phyloP scores from a whole-genome alignment of 2,113 vertebrate species.

The Heptranchias perlo region DNA sequence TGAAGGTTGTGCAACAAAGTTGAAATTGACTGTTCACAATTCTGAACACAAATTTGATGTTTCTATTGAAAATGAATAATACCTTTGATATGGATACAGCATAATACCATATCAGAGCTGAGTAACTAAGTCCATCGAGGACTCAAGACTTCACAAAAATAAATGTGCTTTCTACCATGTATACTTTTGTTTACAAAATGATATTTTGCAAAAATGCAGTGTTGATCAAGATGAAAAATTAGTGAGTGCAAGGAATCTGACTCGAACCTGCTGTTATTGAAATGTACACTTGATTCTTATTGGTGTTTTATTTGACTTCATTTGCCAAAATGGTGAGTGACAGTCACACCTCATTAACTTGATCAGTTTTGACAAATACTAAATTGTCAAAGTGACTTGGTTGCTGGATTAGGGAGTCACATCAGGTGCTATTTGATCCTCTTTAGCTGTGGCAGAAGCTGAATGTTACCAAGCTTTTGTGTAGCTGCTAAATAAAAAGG shows the following conservation, averaged over 20 bases:
- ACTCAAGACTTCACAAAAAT: not conserved
- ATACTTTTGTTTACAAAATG: too few species aligned
- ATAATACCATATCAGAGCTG: not conserved
- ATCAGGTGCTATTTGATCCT: conserved; percentile 11
- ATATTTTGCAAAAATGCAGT: not conserved
- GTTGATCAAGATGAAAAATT: not conserved
- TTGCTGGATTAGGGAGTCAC: conserved; percentile 18
- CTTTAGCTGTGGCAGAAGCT: not conserved
- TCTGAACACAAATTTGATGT: not conserved
- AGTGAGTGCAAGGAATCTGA: not conserved
- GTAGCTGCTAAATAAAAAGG: not conserved
- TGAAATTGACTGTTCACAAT: not conserved
- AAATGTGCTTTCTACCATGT: not conserved
- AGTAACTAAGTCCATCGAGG: not conserved
- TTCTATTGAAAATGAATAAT: not conserved
- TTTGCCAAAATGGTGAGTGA: not conserved
- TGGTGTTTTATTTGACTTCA: not conserved
- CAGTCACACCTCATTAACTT: conserved; percentile 23
- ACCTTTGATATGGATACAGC: not conserved
- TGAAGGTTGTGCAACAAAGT: not conserved
- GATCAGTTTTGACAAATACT: not conserved
- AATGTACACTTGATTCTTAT: not conserved
- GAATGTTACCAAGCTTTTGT: not conserved
- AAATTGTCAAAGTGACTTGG: conserved; percentile 12
- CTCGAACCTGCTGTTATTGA: not conserved